Conservation (phyloP, 2,113 vertebrate species). For the Galbula dea region DNA sequence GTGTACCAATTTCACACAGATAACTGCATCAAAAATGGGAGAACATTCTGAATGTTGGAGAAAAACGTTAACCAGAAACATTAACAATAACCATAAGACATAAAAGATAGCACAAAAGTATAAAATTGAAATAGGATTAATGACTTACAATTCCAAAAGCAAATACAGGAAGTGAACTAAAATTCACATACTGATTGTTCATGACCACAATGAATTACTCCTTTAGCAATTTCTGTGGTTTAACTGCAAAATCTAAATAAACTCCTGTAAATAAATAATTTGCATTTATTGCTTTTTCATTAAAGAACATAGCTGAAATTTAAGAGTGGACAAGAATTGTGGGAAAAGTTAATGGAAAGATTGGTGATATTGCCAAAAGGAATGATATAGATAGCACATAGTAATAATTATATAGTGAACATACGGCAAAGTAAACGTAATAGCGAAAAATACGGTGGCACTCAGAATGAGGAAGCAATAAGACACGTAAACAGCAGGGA, state of each 20-base stretch:
- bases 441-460: neutral
- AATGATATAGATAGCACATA: neutral
- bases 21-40: neutral
- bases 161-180: neutral
- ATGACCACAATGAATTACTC: neutral
- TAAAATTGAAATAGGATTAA: neutral
- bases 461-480: neutral
- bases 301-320: neutral
- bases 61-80: neutral
- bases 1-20: neutral
- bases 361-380: neutral
- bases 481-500: neutral
- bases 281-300: neutral
- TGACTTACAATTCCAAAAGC: neutral
- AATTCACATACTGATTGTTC: neutral
- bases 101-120: neutral
- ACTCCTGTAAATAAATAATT: neutral
- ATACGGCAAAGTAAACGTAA: neutral
- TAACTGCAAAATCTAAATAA: neutral
- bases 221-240: neutral
- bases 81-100: neutral
- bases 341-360: neutral
- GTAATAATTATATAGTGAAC: neutral
- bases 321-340: neutral
- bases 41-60: neutral